phyloP scores from a whole-genome alignment of 2,888 invertebrate species.

The Tiliacea aurago region DNA sequence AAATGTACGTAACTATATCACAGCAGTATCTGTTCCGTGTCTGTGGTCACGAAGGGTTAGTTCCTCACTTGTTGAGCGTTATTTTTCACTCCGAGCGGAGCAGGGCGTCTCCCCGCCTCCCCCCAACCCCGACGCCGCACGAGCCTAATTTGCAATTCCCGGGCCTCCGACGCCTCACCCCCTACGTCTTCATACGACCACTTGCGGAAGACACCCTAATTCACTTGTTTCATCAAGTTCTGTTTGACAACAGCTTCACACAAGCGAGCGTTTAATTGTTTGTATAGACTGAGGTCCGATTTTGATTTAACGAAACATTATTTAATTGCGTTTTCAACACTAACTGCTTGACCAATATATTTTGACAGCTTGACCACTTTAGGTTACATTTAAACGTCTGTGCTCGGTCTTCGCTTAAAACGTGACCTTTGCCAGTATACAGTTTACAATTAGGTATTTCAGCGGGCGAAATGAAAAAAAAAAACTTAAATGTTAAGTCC shows the following conservation, averaged over 20 bases:
- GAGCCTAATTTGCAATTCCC: conserved; percentile 80
- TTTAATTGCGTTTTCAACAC: conserved; percentile 13
- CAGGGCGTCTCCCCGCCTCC: conserved; percentile 38
- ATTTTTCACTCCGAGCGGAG: conserved; percentile 69
- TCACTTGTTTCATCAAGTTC: conserved; percentile 66
- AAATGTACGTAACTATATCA: background rate
- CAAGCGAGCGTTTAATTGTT: conserved; percentile 49
- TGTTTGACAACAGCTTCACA: conserved; percentile 59
- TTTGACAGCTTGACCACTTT: background rate
- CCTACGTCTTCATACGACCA: conserved; percentile 74
- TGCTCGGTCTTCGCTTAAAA: background rate
- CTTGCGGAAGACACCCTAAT: conserved; percentile 69
- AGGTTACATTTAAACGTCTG: conserved; percentile 7
- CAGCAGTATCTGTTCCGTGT: conserved; percentile 25
- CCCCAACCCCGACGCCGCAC: conserved; percentile 51
- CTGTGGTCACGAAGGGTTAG: conserved; percentile 61
- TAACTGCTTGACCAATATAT: background rate
- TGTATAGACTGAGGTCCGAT: conserved; percentile 34
- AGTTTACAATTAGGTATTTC: conserved; percentile 2
- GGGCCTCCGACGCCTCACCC: conserved; percentile 60
- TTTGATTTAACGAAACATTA: conserved; percentile 25
- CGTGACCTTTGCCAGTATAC: conserved; percentile 25
- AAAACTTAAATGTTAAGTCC: conserved; percentile 21
- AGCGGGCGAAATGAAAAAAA: conserved; percentile 15
- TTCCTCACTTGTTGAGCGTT: conserved; percentile 79